Evolutionary conservation across 2,113 vertebrate genomes (phyloP).

Genomic region (Tapirus terrestris): DNA sequence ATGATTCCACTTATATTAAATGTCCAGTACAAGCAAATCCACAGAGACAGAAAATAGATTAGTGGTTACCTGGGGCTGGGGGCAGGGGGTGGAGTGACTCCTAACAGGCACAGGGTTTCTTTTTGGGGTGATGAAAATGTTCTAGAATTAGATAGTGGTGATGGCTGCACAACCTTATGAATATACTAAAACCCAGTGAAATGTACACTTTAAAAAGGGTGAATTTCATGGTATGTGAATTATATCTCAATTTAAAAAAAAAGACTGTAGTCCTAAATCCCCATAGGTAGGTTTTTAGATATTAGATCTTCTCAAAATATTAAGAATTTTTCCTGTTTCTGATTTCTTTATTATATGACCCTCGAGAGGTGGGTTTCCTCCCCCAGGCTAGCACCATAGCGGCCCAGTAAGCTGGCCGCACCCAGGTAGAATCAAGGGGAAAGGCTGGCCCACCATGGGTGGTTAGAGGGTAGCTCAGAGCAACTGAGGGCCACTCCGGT

Average conservation of each 20-base stretch:
- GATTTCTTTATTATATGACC: neutral
- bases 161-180: neutral
- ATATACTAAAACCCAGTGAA: neutral
- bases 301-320: neutral
- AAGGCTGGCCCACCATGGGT: neutral
- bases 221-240: neutral
- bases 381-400: neutral
- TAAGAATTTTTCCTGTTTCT: neutral
- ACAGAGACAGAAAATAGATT: neutral
- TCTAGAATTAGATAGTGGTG: neutral
- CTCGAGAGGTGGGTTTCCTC: neutral
- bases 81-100: neutral
- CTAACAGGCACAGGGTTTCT: neutral
- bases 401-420: neutral
- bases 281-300: neutral
- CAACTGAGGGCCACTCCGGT: neutral
- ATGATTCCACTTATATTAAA: neutral
- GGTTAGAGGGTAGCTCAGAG: neutral
- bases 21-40: neutral
- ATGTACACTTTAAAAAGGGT: neutral
- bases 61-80: neutral
- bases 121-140: neutral
- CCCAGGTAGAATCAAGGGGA: neutral
- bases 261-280: neutral
- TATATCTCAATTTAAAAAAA: neutral